Evolutionary conservation across 2,113 vertebrate genomes (phyloP).

Genomic region (Ovis aries): ARS-UI_Ramb_v3.0 NC_056061.1:10075501-10076000

Average conservation of each 20-base stretch:
- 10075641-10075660: not conserved
- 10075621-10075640: not conserved
- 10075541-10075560: slow-evolving; percentile 21
- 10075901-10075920: not conserved
- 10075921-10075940: not conserved
- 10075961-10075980: not conserved
- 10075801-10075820: not conserved
- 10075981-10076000: not conserved
- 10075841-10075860: not conserved
- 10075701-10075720: not conserved
- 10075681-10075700: not conserved
- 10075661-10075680: not conserved
- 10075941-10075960: not conserved
- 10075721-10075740: not conserved
- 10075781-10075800: not conserved
- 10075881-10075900: not conserved
- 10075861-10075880: not conserved
- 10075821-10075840: not conserved
- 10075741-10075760: not conserved
- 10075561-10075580: slow-evolving; percentile 19
- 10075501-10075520: not conserved
- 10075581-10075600: not conserved
- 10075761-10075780: not conserved
- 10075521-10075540: slow-evolving; percentile 16
- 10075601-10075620: not conserved